phyloP scores from a whole-genome alignment of 2,888 invertebrate genomes.

The Drosophila phalerata region DNA sequence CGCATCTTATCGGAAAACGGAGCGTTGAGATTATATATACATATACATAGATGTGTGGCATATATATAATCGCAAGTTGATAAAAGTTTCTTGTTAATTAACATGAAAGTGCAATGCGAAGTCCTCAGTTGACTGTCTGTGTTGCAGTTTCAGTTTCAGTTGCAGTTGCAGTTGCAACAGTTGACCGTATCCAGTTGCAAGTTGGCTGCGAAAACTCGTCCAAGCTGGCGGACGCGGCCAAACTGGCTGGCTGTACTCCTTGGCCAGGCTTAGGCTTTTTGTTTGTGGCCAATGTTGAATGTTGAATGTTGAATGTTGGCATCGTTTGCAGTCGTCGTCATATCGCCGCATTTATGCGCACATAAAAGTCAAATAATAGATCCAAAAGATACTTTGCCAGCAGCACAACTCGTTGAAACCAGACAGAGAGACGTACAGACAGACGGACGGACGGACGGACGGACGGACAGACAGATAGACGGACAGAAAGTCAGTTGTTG shows the following conservation, averaged over 20 bases:
- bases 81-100: slow-evolving; percentile 75
- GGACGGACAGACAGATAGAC: background rate
- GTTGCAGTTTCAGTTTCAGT: background rate
- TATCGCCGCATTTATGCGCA: slow-evolving; percentile 82
- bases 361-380: slow-evolving; percentile 83
- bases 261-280: slow-evolving; percentile 32
- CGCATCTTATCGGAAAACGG: slow-evolving; percentile 52
- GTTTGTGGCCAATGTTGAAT: slow-evolving; percentile 21
- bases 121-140: slow-evolving; percentile 26
- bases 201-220: slow-evolving; percentile 53
- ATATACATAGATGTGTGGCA: slow-evolving; percentile 26
- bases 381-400: slow-evolving; percentile 79
- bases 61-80: slow-evolving; percentile 69
- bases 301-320: slow-evolving; percentile 36
- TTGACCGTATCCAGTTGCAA: slow-evolving; percentile 22
- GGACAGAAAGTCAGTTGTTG: slow-evolving; percentile 37
- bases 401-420: slow-evolving; percentile 64
- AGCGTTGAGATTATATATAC: slow-evolving; percentile 4
- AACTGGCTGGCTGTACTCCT: slow-evolving; percentile 47
- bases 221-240: slow-evolving; percentile 35
- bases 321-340: slow-evolving; percentile 66
- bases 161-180: slow-evolving; percentile 12
- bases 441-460: too few relatives aligned
- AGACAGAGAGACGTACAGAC: slow-evolving; percentile 14
- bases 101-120: slow-evolving; percentile 74